These are phyloP conservation scores for Sialia sialis DNA, from an alignment of 2,113 vertebrate species.

Conservation along the genomic window DNA sequence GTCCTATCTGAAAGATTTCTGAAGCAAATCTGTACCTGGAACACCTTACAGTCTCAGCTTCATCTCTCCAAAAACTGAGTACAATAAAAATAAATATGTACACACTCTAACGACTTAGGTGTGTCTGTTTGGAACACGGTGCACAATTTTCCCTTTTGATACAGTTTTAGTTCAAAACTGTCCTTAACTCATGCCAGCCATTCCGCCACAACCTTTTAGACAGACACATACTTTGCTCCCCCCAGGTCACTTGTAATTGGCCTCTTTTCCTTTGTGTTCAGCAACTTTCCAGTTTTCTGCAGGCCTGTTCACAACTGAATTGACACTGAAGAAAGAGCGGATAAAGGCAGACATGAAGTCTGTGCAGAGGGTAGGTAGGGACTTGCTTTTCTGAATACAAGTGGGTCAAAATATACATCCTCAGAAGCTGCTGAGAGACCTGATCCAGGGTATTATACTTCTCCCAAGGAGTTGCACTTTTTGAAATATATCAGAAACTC, in stretches of 20 bases:
- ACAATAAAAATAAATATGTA: slow-evolving; percentile 28
- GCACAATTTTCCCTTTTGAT: neutral
- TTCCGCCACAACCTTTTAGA: neutral
- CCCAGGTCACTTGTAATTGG: slow-evolving; percentile 48
- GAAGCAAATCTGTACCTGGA: neutral
- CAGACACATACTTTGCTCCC: neutral
- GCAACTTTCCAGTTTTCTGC: slow-evolving; percentile 20
- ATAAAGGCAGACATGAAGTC: slow-evolving; percentile 37
- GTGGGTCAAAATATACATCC: slow-evolving; percentile 15
- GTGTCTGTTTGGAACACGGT: neutral
- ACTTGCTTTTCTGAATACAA: neutral
- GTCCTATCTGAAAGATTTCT: neutral
- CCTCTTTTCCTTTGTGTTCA: slow-evolving; percentile 34
- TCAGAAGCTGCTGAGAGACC: neutral
- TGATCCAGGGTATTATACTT: neutral
- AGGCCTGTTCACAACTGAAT: slow-evolving; percentile 6
- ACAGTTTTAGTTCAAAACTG: slow-evolving; percentile 15
- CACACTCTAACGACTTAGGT: neutral
- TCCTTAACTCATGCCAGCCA: neutral
- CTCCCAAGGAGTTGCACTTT: neutral
- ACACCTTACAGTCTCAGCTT: neutral
- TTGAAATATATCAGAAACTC: slow-evolving; percentile 20
- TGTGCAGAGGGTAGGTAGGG: neutral
- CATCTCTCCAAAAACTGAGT: neutral
- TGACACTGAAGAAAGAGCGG: neutral